These are phyloP conservation scores for Hippocampus zosterae DNA, from an alignment of 2,113 vertebrate genomes.

Conservation along the genomic window DNA sequence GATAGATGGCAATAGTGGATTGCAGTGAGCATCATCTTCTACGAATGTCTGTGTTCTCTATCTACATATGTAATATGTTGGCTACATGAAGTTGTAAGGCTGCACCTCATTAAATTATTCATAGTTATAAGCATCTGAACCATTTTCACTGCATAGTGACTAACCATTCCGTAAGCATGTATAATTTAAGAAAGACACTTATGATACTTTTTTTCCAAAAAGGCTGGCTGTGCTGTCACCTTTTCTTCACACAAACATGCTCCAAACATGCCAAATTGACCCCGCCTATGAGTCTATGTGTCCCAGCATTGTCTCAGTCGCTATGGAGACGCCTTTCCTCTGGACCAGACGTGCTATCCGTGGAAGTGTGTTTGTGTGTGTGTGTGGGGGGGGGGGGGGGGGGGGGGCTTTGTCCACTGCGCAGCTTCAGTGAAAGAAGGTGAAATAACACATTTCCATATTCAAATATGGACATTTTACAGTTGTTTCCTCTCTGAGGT, in stretches of 20 bases:
- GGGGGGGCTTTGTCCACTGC: slow-evolving; percentile 18
- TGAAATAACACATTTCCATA: slow-evolving; percentile 65
- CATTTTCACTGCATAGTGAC: neutral
- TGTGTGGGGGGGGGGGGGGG: too few relatives aligned
- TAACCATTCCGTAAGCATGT: neutral
- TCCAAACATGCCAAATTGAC: slow-evolving; percentile 23
- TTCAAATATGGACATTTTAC: slow-evolving; percentile 58
- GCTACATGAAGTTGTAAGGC: neutral
- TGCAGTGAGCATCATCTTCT: too few relatives aligned
- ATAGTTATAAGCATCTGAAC: neutral
- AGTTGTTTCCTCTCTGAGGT: slow-evolving; percentile 51
- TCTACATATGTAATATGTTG: neutral
- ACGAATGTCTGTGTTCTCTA: neutral
- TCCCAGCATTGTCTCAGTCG: slow-evolving; percentile 62
- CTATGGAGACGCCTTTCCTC: slow-evolving; percentile 65
- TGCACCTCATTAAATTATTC: neutral
- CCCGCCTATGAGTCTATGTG: slow-evolving; percentile 54
- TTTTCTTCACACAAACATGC: neutral
- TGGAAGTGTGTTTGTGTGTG: neutral
- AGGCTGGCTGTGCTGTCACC: neutral
- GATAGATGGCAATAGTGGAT: too few relatives aligned
- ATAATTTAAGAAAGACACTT: neutral
- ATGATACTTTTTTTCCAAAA: neutral
- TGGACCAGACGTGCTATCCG: slow-evolving; percentile 55
- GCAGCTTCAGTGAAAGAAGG: slow-evolving; percentile 53